Conservation (phyloP, 2,888 invertebrate genomes). For the Pharmacophagus antenor region DNA sequence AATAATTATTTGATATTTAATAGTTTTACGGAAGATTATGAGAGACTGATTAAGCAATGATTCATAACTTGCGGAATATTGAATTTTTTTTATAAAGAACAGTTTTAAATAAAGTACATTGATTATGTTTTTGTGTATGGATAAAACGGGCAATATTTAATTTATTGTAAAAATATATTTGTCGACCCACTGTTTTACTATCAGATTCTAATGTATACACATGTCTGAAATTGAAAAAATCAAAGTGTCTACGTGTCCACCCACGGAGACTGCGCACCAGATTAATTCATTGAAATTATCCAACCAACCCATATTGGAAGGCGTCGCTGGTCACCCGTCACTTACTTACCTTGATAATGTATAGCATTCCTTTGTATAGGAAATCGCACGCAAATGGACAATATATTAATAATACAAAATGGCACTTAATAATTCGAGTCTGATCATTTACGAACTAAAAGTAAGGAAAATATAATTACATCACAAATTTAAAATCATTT, state of each 20-base stretch:
- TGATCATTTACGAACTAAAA: background rate
- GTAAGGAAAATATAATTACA: no score
- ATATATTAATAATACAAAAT: background rate
- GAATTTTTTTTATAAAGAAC: background rate
- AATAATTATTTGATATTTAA: conserved; percentile 20
- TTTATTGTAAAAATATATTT: background rate
- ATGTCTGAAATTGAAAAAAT: conserved; percentile 30
- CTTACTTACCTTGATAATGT: conserved; percentile 58
- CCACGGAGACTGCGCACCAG: conserved; percentile 34
- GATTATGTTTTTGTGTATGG: background rate
- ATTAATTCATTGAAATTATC: conserved; percentile 33
- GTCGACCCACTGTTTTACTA: conserved; percentile 9
- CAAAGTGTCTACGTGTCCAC: conserved; percentile 32
- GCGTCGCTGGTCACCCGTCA: conserved; percentile 42
- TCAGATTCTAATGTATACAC: background rate
- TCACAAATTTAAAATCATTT: no score
- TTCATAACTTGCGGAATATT: background rate
- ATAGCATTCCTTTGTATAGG: conserved; percentile 63
- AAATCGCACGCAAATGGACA: conserved; percentile 43
- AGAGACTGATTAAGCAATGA: background rate
- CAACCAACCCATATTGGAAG: conserved; percentile 33
- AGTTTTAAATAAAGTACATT: no score
- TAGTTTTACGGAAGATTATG: conserved; percentile 8
- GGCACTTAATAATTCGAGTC: background rate
- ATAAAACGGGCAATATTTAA: background rate